Percentiles rank a stretch among this genome's conserved stretches.
Evolutionary conservation across 2,888 invertebrate genomes (phyloP).

Genomic region (Macrophya annulata): DNA sequence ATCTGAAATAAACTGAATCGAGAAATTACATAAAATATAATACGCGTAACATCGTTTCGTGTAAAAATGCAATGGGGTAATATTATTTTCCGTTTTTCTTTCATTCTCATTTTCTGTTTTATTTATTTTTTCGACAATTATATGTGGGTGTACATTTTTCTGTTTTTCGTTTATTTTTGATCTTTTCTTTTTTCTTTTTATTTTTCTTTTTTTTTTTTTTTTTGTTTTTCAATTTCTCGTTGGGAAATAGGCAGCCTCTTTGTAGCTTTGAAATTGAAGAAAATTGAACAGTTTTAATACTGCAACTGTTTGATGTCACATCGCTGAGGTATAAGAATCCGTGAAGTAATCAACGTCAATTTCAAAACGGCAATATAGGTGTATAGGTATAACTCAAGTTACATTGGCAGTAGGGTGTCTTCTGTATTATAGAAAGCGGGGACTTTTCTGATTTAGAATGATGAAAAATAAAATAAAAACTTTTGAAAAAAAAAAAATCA

Average conservation of each 20-base stretch:
- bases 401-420: background rate
- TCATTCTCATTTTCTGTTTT: background rate
- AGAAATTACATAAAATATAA: background rate
- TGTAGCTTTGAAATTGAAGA: constrained; percentile 33
- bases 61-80: constrained; percentile 8
- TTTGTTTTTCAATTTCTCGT: background rate
- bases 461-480: too few relatives aligned
- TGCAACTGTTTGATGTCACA: constrained; percentile 41
- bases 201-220: background rate
- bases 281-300: constrained; percentile 39
- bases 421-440: background rate
- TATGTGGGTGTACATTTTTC: background rate
- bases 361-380: background rate
- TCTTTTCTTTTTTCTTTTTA: background rate
- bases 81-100: background rate
- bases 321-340: constrained; percentile 9
- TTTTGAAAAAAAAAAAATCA: constrained; percentile 32
- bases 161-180: background rate
- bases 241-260: background rate
- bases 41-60: background rate
- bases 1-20: background rate
- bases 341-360: constrained; percentile 35
- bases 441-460: constrained; percentile 3
- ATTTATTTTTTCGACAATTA: background rate
- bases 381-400: background rate